Evolutionary conservation across 2,888 invertebrate genomes (phyloP).

Genomic region (Caenorhabditis plicata): DNA sequence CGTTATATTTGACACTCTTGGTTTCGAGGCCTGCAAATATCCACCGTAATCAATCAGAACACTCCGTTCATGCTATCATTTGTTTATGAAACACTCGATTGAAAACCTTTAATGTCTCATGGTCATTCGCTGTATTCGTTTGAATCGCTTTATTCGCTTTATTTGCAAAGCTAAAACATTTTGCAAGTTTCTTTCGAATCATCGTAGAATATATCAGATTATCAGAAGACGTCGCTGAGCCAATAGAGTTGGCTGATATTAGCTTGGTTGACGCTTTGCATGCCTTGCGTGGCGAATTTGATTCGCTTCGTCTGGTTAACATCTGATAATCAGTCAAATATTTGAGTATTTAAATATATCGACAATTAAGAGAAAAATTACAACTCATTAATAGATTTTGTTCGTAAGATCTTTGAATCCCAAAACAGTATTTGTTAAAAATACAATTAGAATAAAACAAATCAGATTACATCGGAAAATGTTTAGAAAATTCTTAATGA

Average conservation of each 20-base stretch:
- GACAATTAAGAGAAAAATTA: constrained; percentile 1
- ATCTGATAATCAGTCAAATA: background rate
- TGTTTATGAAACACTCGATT: constrained; percentile 1
- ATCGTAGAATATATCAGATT: constrained; percentile 22
- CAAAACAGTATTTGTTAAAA: too few species aligned
- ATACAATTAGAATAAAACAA: too few species aligned
- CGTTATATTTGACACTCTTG: constrained; percentile 66
- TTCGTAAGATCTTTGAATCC: too few species aligned
- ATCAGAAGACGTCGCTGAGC: too few species aligned
- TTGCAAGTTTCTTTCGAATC: constrained; percentile 17
- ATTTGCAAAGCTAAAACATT: constrained; percentile 14
- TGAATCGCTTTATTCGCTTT: constrained; percentile 18
- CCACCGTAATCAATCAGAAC: background rate
- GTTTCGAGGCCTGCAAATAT: constrained; percentile 61
- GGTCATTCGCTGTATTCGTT: constrained; percentile 11
- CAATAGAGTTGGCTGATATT: background rate
- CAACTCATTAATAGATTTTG: too few species aligned
- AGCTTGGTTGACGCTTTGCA: constrained; percentile 8
- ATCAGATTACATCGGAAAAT: too few species aligned
- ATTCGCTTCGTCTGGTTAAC: constrained; percentile 28
- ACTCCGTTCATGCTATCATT: constrained; percentile 2
- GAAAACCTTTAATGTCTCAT: constrained; percentile 1
- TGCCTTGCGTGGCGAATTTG: constrained; percentile 30
- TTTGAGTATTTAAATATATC: background rate
- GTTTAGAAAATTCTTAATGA: too few species aligned